Evolutionary conservation across 2,797 vertebrate species (phyloP).

Genomic region (Sebastolobus altivelis): DNA sequence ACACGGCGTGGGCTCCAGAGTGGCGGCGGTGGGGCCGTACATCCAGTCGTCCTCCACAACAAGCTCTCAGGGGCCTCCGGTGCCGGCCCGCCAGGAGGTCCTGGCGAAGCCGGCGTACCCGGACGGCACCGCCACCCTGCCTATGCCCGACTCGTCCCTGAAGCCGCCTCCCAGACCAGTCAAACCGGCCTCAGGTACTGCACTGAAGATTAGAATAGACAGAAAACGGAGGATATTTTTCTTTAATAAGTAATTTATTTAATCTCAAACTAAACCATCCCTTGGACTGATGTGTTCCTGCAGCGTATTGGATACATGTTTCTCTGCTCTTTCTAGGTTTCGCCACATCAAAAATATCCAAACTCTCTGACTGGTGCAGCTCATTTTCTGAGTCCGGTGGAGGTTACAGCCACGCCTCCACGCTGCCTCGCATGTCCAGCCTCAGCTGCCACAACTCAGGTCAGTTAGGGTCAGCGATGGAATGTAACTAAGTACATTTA

Average conservation of each 20-base stretch:
- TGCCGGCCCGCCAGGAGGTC: conserved; percentile 83
- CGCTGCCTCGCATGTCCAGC: conserved; percentile 79
- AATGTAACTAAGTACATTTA: too few species aligned
- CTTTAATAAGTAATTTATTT: background rate
- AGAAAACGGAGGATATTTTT: background rate
- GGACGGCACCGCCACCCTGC: conserved; percentile 85
- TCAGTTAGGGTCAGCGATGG: conserved; percentile 20
- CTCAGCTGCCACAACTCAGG: conserved; percentile 66
- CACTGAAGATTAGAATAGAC: background rate
- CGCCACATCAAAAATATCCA: conserved; percentile 52
- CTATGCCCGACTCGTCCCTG: conserved; percentile 66
- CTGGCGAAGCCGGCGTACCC: conserved; percentile 90
- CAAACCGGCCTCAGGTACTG: conserved; percentile 70
- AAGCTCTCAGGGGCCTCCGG: conserved; percentile 50
- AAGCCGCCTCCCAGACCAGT: conserved; percentile 81
- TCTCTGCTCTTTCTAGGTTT: conserved; percentile 52
- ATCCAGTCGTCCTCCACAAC: conserved; percentile 89
- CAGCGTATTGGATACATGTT: background rate
- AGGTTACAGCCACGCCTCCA: conserved; percentile 72
- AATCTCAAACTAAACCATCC: background rate
- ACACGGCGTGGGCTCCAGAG: conserved; percentile 84
- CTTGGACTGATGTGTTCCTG: background rate
- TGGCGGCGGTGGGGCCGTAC: conserved; percentile 95
- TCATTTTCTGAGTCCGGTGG: conserved; percentile 48
- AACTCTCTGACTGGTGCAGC: conserved; percentile 72